Conservation (phyloP, 2,888 invertebrate genomes). For the Phaedon cochleariae region DNA sequence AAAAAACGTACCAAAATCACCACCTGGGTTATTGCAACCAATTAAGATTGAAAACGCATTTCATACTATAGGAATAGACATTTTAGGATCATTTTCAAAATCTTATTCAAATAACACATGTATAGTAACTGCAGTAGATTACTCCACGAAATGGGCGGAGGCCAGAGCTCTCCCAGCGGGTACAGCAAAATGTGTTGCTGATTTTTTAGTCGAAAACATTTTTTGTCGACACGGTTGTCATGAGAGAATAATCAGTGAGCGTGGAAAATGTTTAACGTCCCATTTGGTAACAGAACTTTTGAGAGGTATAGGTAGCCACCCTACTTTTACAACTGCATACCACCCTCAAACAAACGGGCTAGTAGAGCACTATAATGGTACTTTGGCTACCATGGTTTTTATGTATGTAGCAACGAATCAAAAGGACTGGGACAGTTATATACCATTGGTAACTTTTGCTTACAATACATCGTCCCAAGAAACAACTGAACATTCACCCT, state of each 20-base stretch:
- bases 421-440: neutral
- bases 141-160: conserved; percentile 3
- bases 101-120: neutral
- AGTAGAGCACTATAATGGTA: neutral
- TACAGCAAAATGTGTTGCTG: conserved; percentile 4
- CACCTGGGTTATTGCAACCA: neutral
- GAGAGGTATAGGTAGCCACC: neutral
- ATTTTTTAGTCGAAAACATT: neutral
- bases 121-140: neutral
- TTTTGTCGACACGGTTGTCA: conserved; percentile 8
- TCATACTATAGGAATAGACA: neutral
- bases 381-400: neutral
- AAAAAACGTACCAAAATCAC: conserved; percentile 5
- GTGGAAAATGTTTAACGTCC: neutral
- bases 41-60: neutral
- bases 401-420: neutral
- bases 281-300: neutral
- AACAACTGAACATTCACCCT: neutral
- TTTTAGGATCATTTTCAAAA: neutral
- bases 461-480: neutral
- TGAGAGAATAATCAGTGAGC: neutral
- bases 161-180: neutral
- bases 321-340: neutral
- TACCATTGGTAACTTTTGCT: neutral
- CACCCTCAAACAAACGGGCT: neutral